These are phyloP conservation scores for Sympetrum striolatum DNA, from an alignment of 2,888 invertebrate species.

Conservation along the genomic window DNA sequence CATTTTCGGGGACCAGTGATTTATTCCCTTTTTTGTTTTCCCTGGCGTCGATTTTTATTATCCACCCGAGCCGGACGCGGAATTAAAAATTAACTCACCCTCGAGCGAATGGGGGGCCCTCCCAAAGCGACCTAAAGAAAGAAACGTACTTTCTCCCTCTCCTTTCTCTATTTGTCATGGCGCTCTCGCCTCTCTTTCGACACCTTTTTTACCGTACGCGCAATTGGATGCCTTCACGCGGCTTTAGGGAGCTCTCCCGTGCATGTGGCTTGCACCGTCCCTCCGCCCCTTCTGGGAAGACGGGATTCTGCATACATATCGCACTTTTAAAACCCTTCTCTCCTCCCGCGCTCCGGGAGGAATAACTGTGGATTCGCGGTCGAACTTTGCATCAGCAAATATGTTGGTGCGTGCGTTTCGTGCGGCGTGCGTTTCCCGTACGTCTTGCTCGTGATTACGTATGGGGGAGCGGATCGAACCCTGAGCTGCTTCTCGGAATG, in stretches of 20 bases:
- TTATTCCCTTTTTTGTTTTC: neutral
- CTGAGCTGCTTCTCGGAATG: slow-evolving; percentile 3
- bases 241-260: neutral
- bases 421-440: neutral
- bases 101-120: neutral
- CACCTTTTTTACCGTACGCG: neutral
- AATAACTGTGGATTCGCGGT: neutral
- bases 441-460: neutral
- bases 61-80: neutral
- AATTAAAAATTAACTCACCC: neutral
- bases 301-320: slow-evolving; percentile 9
- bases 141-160: neutral
- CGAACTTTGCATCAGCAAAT: slow-evolving; percentile 30
- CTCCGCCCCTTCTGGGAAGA: neutral
- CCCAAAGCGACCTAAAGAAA: neutral
- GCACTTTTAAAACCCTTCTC: neutral
- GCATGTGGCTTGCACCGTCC: neutral
- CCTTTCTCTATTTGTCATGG: neutral
- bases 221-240: neutral
- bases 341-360: neutral
- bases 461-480: neutral
- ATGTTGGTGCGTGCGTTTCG: neutral
- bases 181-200: neutral
- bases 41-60: neutral
- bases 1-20: neutral